phyloP scores from a whole-genome alignment of 2,797 vertebrate genomes.

The Lateolabrax maculatus region DNA sequence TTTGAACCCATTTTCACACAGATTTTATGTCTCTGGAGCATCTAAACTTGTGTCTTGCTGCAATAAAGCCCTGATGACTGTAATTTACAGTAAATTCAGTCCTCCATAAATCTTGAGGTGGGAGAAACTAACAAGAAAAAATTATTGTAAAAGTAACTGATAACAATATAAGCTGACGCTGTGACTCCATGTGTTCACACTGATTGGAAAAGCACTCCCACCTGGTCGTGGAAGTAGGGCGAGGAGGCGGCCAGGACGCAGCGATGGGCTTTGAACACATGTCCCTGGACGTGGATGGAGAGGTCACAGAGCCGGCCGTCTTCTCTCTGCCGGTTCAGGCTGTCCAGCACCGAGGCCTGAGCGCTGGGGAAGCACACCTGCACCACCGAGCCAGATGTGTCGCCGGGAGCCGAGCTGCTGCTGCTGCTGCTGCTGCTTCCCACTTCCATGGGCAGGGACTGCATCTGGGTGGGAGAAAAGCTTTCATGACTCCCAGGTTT shows the following conservation, averaged over 20 bases:
- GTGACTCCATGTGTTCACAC: not conserved
- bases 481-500: not conserved
- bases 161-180: no score
- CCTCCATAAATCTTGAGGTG: no score
- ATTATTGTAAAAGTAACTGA: no score
- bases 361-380: slow-evolving; percentile 92
- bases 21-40: not conserved
- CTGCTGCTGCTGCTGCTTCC: slow-evolving; percentile 75
- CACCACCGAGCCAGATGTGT: slow-evolving; percentile 80
- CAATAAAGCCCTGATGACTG: no score
- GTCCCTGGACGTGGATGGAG: slow-evolving; percentile 94
- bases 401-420: slow-evolving; percentile 67
- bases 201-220: slow-evolving; percentile 28
- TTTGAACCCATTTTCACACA: not conserved
- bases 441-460: slow-evolving; percentile 78
- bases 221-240: slow-evolving; percentile 96
- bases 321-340: slow-evolving; percentile 92
- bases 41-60: no score
- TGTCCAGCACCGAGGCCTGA: slow-evolving; percentile 89
- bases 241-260: slow-evolving; percentile 95
- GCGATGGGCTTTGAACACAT: slow-evolving; percentile 93
- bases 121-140: no score
- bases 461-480: slow-evolving; percentile 70
- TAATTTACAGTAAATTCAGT: no score
- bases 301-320: slow-evolving; percentile 94